phyloP scores from a whole-genome alignment of 2,888 invertebrate genomes.

The Cyclophora punctaria region DNA sequence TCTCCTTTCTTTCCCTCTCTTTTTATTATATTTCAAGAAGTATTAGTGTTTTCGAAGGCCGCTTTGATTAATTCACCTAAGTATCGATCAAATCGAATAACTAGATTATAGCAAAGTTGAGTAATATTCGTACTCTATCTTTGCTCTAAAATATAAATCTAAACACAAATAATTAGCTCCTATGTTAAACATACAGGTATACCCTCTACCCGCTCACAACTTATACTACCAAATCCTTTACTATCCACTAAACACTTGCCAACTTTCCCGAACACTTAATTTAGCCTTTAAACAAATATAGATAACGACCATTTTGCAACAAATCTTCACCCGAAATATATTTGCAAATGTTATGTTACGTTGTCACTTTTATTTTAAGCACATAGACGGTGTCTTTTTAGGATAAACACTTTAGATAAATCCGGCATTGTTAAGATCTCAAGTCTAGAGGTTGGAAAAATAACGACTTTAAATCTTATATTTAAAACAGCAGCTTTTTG shows the following conservation, averaged over 20 bases:
- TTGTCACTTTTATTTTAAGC: slow-evolving; percentile 26
- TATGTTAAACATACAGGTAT: neutral
- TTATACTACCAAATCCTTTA: slow-evolving; percentile 30
- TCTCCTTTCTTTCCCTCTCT: no score
- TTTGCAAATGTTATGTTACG: slow-evolving; percentile 15
- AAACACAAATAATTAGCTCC: no score
- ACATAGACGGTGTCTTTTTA: slow-evolving; percentile 27
- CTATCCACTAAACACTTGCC: slow-evolving; percentile 38
- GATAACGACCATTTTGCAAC: slow-evolving; percentile 14
- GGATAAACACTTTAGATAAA: slow-evolving; percentile 22
- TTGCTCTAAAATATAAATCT: no score
- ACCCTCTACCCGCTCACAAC: slow-evolving; percentile 13
- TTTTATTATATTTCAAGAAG: no score
- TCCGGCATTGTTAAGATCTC: slow-evolving; percentile 2
- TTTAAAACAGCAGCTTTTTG: no score
- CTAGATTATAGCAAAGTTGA: no score
- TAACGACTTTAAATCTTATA: no score
- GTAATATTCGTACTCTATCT: no score
- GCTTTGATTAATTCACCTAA: no score
- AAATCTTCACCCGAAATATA: neutral
- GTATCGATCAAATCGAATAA: no score
- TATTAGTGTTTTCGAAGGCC: no score
- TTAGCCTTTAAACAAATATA: slow-evolving; percentile 21
- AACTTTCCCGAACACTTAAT: slow-evolving; percentile 28
- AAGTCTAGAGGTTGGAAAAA: slow-evolving; percentile 1